Base-by-base conservation (phyloP, 2,797 vertebrate species). In the Chanos chanos region DNA sequence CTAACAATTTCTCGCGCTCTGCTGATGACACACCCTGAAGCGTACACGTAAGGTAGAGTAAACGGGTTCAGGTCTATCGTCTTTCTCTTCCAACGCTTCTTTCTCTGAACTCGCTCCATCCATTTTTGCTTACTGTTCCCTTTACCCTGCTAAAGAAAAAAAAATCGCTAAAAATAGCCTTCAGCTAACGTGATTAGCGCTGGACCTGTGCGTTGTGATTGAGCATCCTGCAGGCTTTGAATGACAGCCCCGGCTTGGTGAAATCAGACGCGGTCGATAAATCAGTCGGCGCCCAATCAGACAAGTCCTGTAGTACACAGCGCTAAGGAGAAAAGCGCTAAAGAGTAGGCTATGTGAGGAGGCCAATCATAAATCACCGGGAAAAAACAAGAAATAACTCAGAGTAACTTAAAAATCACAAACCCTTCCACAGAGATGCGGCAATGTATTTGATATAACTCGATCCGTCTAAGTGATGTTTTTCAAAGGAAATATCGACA, bases 151-250 rank as follows among this genome's bases (percentile, higher is more conserved):
- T 47, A 19, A 61, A 58, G 55, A 21, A 44, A 16, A 2, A 36
- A 41, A 39, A 4, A 10, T 7, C 34, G 39, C 6, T 27, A 53
- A 24, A 33, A 73, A 69, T 28, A 67, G 47, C 28, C 34, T 33
- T 13, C n/a, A 39, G 21, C 55, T 44, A 62, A 68, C 51, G 28
- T 30, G 34, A 77, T 76, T 49, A 68, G 33, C 16, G 30, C 10
- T 1, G 19, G 51, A 62, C 64, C 40, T 53, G 37, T 40, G 22
- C 54, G 22, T 71, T 37, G 15, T 43, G 56, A 63, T 34, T 34
- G 58, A 54, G 16, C 34, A 56, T 13, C 36, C 56, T 49, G 25
- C 51, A 21, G 21, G 73, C 48, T 65, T 18, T 58, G 70, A 43
- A 48, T 74, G 18, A 44, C 45, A 65, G 47, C 64, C 57, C 64